phyloP scores from a whole-genome alignment of 2,888 invertebrate genomes.

The Automeris io region DNA sequence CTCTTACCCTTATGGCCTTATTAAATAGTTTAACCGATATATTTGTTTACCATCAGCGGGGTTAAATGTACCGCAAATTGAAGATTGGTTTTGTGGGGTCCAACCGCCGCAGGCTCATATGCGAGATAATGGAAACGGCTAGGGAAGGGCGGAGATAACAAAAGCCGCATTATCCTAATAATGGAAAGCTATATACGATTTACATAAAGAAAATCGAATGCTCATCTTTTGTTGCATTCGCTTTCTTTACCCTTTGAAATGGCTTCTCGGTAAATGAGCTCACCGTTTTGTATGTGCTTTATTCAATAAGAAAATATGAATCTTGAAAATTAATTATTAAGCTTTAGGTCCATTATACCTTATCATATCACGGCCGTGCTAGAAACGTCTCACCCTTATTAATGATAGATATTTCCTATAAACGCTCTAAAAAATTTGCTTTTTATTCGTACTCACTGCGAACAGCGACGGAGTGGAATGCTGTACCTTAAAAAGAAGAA shows the following conservation, averaged over 20 bases:
- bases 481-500: too few species aligned
- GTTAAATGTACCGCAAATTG: background rate
- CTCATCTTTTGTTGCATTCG: background rate
- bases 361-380: too few species aligned
- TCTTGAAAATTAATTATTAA: too few species aligned
- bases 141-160: background rate
- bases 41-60: too few species aligned
- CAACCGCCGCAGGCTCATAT: background rate
- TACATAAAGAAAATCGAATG: constrained; percentile 2
- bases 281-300: background rate
- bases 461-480: too few species aligned
- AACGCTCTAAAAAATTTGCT: too few species aligned
- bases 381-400: too few species aligned
- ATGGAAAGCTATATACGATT: constrained; percentile 2
- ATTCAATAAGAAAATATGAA: background rate
- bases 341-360: too few species aligned
- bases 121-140: constrained; percentile 1
- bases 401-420: too few species aligned
- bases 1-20: too few species aligned
- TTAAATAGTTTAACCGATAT: too few species aligned
- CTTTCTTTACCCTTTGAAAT: background rate
- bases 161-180: constrained; percentile 2
- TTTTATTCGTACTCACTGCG: too few species aligned
- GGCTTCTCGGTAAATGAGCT: background rate
- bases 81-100: background rate